phyloP scores from a whole-genome alignment of 2,888 invertebrate genomes.

The Leptura quadrifasciata region DNA sequence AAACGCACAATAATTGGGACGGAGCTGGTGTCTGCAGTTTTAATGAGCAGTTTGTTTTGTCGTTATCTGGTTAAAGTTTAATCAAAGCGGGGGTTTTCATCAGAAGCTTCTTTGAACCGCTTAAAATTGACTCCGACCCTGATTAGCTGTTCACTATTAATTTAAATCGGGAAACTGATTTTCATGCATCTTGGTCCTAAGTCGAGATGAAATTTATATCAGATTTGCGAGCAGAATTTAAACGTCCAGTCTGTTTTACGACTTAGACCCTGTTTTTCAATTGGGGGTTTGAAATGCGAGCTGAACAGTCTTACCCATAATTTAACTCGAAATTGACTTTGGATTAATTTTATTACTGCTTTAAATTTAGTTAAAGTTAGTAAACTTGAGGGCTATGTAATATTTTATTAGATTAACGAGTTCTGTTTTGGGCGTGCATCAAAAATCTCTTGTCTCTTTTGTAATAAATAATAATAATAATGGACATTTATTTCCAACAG shows the following conservation, averaged over 20 bases:
- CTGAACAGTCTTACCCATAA: too few relatives aligned
- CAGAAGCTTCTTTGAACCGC: constrained; percentile 6
- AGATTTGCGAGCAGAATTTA: background rate
- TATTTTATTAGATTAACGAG: too few relatives aligned
- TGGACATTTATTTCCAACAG: too few relatives aligned
- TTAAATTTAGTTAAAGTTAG: too few relatives aligned
- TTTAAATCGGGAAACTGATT: background rate
- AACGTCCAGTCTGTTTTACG: background rate
- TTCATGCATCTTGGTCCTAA: constrained; percentile 5
- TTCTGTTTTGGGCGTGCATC: too few relatives aligned
- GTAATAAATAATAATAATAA: too few relatives aligned
- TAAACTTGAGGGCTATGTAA: too few relatives aligned
- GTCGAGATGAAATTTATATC: background rate
- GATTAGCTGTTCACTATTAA: background rate
- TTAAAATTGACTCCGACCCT: background rate
- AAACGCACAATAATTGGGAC: background rate
- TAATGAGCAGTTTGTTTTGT: constrained; percentile 18
- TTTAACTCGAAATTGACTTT: too few relatives aligned
- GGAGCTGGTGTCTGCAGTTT: constrained; percentile 1
- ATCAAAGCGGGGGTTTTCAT: constrained; percentile 5
- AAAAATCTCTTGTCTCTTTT: too few relatives aligned
- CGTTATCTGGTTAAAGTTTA: constrained; percentile 22
- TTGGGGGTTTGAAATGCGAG: too few relatives aligned
- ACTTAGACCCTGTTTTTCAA: too few relatives aligned
- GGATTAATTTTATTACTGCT: too few relatives aligned